phyloP scores from a whole-genome alignment of 1,140 invertebrate species.

The Leptoteleia sp. region DNA sequence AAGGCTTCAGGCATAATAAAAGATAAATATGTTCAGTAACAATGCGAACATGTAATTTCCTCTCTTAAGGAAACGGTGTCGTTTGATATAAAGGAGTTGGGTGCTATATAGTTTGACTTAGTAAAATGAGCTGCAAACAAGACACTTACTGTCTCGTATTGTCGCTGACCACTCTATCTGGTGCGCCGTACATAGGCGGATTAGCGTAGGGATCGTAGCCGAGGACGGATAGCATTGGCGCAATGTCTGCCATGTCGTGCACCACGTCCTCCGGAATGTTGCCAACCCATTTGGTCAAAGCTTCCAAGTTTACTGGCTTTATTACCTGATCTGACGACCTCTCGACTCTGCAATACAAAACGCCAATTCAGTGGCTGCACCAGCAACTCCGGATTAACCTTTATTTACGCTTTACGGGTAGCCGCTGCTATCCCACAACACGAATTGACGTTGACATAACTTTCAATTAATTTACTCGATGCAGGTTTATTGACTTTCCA shows the following conservation, averaged over 20 bases:
- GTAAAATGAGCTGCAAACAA: slow-evolving; percentile 58
- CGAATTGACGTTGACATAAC: slow-evolving; percentile 20
- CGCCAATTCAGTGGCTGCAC: slow-evolving; percentile 20
- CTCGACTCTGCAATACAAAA: slow-evolving; percentile 90
- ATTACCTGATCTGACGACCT: slow-evolving; percentile 99
- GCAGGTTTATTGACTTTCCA: slow-evolving; percentile 11
- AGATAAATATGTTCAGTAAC: neutral
- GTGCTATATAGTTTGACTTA: slow-evolving; percentile 28
- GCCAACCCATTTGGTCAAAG: slow-evolving; percentile 97
- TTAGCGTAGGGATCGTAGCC: slow-evolving; percentile 97
- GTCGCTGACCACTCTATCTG: slow-evolving; percentile 91
- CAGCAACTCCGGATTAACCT: slow-evolving; percentile 1
- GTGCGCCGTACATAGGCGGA: slow-evolving; percentile 95
- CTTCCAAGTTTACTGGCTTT: slow-evolving; percentile 98
- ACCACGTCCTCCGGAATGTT: slow-evolving; percentile 95
- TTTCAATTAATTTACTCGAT: slow-evolving; percentile 21
- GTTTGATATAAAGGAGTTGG: neutral
- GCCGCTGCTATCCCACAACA: neutral
- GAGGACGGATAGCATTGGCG: slow-evolving; percentile 94
- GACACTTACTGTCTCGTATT: slow-evolving; percentile 84
- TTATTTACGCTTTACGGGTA: slow-evolving; percentile 22
- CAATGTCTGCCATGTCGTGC: slow-evolving; percentile 93
- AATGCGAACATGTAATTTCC: neutral
- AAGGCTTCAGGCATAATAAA: neutral
- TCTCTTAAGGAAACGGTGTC: neutral